Conservation (phyloP, 2,888 invertebrate genomes). For the Pherbina coryleti region DNA sequence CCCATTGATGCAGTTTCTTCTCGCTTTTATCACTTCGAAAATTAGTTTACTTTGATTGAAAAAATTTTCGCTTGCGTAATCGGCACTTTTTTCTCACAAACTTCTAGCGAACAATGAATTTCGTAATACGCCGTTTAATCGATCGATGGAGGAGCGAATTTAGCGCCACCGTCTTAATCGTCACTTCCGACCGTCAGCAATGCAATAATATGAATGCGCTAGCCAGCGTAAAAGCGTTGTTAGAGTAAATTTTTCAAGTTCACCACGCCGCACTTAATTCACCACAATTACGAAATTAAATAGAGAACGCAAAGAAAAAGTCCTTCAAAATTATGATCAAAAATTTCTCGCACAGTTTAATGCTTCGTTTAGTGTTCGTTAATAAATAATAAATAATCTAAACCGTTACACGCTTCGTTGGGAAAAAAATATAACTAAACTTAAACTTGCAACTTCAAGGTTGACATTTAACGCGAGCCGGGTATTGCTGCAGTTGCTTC, state of each 20-base stretch:
- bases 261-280: constrained; percentile 47
- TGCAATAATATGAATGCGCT: constrained; percentile 33
- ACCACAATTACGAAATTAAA: background rate
- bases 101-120: constrained; percentile 34
- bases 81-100: constrained; percentile 18
- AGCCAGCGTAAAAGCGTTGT: constrained; percentile 8
- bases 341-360: constrained; percentile 6
- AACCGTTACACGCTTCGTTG: background rate
- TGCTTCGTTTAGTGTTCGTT: constrained; percentile 17
- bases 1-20: constrained; percentile 46
- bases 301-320: background rate
- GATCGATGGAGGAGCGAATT: background rate
- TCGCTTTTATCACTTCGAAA: constrained; percentile 17
- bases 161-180: background rate
- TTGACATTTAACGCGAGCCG: constrained; percentile 15
- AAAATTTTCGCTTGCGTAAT: constrained; percentile 50
- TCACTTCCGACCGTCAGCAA: constrained; percentile 34
- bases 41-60: constrained; percentile 5
- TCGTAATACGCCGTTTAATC: constrained; percentile 35
- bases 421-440: background rate
- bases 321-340: background rate
- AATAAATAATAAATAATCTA: background rate
- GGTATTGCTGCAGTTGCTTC: constrained; percentile 55
- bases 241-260: constrained; percentile 41
- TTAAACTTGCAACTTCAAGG: background rate